Percentiles rank a stretch among this genome's conserved stretches.
Conservation (phyloP, 2,797 vertebrate genomes). For the Phaenicophaeus curvirostris region DNA sequence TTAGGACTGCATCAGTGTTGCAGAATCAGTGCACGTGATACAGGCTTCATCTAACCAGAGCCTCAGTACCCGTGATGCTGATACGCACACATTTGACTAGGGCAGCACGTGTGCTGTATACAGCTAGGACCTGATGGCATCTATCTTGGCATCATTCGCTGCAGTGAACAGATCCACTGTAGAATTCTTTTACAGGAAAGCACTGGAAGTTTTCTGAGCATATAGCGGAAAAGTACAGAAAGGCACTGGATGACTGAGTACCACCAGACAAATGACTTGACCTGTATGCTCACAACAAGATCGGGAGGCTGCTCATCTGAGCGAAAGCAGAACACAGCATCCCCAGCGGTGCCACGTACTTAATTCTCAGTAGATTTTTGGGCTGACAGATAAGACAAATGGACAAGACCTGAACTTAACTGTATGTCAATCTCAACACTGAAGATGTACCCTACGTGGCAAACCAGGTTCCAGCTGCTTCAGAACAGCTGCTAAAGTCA, state of each 20-base stretch:
- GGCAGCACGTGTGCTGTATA: accelerated
- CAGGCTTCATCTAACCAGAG: neutral
- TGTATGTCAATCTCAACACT: neutral
- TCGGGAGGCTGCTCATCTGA: neutral
- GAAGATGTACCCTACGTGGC: neutral
- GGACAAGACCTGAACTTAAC: neutral
- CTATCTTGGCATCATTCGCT: accelerated
- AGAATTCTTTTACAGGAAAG: neutral
- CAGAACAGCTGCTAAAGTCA: neutral
- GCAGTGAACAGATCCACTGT: neutral
- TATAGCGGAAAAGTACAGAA: neutral
- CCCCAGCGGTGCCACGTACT: neutral
- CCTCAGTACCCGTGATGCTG: accelerated
- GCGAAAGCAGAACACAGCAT: neutral
- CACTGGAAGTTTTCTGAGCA: neutral
- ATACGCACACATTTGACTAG: accelerated
- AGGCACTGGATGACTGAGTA: neutral
- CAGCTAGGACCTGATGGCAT: neutral
- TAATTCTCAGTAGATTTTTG: neutral
- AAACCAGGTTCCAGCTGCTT: neutral
- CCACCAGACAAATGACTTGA: neutral
- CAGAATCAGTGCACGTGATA: neutral
- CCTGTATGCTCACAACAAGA: neutral
- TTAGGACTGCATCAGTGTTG: neutral
- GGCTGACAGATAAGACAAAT: neutral